Base-by-base conservation (phyloP, 2,797 vertebrate genomes). In the Falco rusticolus region DNA sequence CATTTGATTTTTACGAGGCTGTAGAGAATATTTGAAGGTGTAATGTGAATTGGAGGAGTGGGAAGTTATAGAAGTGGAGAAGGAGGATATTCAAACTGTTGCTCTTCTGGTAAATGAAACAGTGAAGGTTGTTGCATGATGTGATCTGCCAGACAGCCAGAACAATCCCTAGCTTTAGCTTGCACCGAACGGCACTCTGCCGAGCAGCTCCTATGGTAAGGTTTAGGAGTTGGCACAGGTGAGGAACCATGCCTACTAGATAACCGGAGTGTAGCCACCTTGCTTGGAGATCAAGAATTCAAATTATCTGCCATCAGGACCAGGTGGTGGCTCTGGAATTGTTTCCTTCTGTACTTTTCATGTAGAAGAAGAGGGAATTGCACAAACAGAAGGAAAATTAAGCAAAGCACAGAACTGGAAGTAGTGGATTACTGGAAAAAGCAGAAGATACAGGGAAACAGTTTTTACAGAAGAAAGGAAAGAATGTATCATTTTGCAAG, bases 311-410 rank as follows among this genome's bases (percentile, higher is more conserved):
- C 50, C 43, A 8, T 31, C 21, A 3, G 24, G 34, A 33, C 16
- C 34, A 5, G 41, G 43, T 6, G 3, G 13, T 18, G 22, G 19
- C 63, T 37, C 37, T n/a, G 33, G 56, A 50, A 15, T 33, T 1
- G 3, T 18, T 39, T 22, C 33, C 63, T 63, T 39, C 69, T 1
- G 1, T 50, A 9, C 15, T 26, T 22, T 69, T 41, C 13, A 2
- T 6, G 9, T 8, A 34, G 50, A 8, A 31, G 33, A 29, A 18
- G 33, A 16, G 33, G 37, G 79, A 65, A 21, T 34, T 56, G 48
- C 26, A 13, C 3, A 0, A 8, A 8, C 11, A 37, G 70, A 34
- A 48, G 16, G 13, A n/a, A 18, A 24, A 1, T 34, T 50, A 7
- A 13, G 9, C 22, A 16, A 14, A 43, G 60, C 41, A 16, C 9